These are phyloP conservation scores for Acomys russatus DNA, from an alignment of 2,797 vertebrate species.

Conservation along the genomic window DNA sequence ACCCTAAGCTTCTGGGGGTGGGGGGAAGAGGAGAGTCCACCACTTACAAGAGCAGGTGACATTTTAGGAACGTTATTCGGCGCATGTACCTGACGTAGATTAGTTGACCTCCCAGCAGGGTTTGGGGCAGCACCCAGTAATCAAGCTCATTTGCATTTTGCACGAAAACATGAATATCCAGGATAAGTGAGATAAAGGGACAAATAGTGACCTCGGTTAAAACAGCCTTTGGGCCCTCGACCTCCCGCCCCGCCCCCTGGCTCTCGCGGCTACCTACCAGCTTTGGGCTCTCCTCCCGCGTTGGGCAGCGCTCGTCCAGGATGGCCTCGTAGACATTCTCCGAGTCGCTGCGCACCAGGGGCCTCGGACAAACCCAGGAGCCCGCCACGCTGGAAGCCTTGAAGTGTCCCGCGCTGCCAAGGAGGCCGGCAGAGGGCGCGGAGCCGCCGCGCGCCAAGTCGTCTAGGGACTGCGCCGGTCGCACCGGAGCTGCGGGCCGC, in stretches of 20 bases:
- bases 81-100: not conserved
- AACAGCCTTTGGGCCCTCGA: not conserved
- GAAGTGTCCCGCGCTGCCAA: not conserved
- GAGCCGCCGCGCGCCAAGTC: constrained; percentile 78
- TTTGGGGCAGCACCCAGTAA: not conserved
- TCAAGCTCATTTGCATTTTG: not conserved
- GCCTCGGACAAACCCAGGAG: constrained; percentile 57
- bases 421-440: not conserved
- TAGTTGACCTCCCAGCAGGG: not conserved
- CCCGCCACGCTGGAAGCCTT: constrained; percentile 79
- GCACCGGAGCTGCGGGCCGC: constrained; percentile 39
- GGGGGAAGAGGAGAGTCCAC: not conserved
- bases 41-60: not conserved
- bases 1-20: not conserved
- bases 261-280: constrained; percentile 53
- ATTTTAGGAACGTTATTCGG: not conserved
- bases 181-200: not conserved
- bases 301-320: constrained; percentile 63
- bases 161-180: not conserved
- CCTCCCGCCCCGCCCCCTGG: not conserved
- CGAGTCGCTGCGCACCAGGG: constrained; percentile 66
- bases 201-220: not conserved
- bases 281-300: not conserved
- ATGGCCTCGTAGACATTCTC: constrained; percentile 80
- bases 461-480: constrained; percentile 86